Percentiles rank a stretch among this genome's conserved stretches.
phyloP scores from a whole-genome alignment of 1,140 invertebrate genomes.

The Drosophila sp. region DNA sequence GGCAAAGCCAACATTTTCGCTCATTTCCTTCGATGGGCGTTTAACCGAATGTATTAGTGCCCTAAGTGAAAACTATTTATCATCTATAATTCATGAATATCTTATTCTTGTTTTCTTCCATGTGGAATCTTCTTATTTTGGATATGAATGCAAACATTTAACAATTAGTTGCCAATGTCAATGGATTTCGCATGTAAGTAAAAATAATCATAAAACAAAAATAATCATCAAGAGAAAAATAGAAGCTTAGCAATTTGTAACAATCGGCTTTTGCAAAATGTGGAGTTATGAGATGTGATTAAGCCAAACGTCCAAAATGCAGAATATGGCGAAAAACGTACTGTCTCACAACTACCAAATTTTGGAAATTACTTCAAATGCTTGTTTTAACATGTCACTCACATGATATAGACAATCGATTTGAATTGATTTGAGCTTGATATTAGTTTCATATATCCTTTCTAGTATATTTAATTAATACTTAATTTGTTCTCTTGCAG shows the following conservation, averaged over 20 bases:
- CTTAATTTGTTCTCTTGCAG: conserved; percentile 17
- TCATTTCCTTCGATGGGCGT: conserved; percentile 31
- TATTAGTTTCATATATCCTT: too few relatives aligned
- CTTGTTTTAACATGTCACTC: too few relatives aligned
- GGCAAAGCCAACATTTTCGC: conserved; percentile 26
- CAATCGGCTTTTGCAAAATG: too few relatives aligned
- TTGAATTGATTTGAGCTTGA: too few relatives aligned
- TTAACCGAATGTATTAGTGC: conserved; percentile 36
- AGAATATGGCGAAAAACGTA: too few relatives aligned
- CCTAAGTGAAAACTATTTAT: neutral
- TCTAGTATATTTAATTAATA: neutral
- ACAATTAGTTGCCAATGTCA: conserved; percentile 59
- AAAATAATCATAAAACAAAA: neutral
- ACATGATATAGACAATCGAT: too few relatives aligned
- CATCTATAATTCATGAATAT: neutral
- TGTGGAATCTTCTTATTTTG: conserved; percentile 12
- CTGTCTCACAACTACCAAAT: too few relatives aligned
- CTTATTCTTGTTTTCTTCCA: conserved; percentile 31
- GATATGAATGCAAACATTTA: too few relatives aligned
- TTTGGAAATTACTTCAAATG: too few relatives aligned
- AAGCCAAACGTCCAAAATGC: too few relatives aligned
- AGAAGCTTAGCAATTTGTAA: too few relatives aligned
- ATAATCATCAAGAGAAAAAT: neutral
- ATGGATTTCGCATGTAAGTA: conserved; percentile 76
- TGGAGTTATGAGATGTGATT: too few relatives aligned